Conservation (phyloP, 2,113 vertebrate genomes). For the Callithrix jacchus region DNA sequence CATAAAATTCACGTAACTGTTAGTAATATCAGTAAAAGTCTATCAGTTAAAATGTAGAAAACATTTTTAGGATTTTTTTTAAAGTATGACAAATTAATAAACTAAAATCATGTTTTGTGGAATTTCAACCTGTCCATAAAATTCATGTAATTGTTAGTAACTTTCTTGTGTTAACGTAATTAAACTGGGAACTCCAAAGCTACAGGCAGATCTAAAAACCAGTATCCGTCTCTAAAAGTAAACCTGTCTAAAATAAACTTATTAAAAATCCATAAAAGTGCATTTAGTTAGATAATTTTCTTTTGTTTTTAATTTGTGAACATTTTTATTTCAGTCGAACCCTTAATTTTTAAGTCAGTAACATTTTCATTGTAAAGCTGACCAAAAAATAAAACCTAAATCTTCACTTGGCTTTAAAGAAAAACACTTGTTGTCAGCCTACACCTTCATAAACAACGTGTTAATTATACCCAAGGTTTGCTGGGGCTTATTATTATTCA, state of each 20-base stretch:
- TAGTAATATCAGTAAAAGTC: not conserved
- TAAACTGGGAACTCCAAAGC: slow-evolving; percentile 20
- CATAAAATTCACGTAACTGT: not conserved
- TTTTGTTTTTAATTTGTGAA: not conserved
- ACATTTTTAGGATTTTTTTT: not conserved
- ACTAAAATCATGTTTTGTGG: not conserved
- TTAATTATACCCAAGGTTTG: not conserved
- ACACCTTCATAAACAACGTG: not conserved
- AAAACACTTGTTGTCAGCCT: not conserved
- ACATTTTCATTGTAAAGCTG: slow-evolving; percentile 12
- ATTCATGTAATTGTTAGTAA: not conserved
- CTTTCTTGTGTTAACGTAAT: not conserved
- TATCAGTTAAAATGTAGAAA: not conserved
- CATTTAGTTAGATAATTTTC: not conserved
- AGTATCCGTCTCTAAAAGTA: not conserved
- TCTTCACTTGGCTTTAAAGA: not conserved
- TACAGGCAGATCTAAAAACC: slow-evolving; percentile 7
- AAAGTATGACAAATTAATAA: not conserved
- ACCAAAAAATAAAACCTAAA: not conserved
- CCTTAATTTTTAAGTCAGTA: slow-evolving; percentile 15
- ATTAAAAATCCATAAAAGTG: not conserved
- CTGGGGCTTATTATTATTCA: not conserved
- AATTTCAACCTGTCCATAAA: slow-evolving; percentile 23
- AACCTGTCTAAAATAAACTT: slow-evolving; percentile 11
- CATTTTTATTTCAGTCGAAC: slow-evolving; percentile 14